Evolutionary conservation across 2,113 vertebrate genomes (phyloP).

Genomic region (Ancistrus triradiatus): DNA sequence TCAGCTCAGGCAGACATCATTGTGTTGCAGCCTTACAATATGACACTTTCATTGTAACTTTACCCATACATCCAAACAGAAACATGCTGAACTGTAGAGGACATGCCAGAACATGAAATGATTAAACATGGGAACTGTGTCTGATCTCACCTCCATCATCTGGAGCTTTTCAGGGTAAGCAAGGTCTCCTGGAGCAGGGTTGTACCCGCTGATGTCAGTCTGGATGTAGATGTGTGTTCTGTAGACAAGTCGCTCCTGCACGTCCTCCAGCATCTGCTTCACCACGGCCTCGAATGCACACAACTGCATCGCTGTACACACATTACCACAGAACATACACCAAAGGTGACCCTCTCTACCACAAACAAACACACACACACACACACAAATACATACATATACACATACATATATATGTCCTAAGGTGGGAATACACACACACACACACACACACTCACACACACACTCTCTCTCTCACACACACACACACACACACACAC

Average conservation of each 20-base stretch:
- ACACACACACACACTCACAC: too few species aligned
- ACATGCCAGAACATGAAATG: neutral
- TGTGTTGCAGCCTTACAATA: too few species aligned
- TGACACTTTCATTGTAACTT: too few species aligned
- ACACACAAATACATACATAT: slow-evolving; percentile 5
- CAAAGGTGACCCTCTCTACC: too few species aligned
- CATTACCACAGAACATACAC: too few species aligned
- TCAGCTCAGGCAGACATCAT: too few species aligned
- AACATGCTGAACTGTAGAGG: too few species aligned
- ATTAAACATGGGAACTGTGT: too few species aligned
- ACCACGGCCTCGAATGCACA: slow-evolving; percentile 87
- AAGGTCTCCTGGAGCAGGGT: slow-evolving; percentile 89
- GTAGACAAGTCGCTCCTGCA: slow-evolving; percentile 94
- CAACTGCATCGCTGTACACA: slow-evolving; percentile 76
- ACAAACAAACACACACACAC: slow-evolving; percentile 1
- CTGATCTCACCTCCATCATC: slow-evolving; percentile 89
- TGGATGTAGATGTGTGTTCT: slow-evolving; percentile 97
- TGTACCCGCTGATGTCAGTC: slow-evolving; percentile 92
- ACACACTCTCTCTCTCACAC: too few species aligned
- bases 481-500: too few species aligned
- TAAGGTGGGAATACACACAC: too few species aligned
- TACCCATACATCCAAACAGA: neutral
- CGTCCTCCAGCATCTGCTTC: slow-evolving; percentile 97
- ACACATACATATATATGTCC: too few species aligned
- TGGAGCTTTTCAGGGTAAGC: slow-evolving; percentile 95